phyloP scores from a whole-genome alignment of 2,113 vertebrate genomes.

The Paratilapia polleni region DNA sequence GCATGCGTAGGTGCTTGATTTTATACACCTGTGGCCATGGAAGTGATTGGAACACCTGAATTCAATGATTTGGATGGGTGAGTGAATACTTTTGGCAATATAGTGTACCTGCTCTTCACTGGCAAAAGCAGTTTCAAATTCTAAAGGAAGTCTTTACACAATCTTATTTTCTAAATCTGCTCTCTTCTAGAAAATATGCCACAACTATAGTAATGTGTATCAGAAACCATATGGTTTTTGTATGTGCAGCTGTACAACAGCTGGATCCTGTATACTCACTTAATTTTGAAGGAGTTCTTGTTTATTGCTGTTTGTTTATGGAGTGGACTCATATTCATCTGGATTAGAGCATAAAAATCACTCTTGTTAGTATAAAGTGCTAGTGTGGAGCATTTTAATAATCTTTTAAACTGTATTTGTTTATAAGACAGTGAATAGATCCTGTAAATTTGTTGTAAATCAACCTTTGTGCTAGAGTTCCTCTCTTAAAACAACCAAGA shows the following conservation, averaged over 20 bases:
- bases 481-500: background rate
- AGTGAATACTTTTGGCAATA: too few relatives aligned
- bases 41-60: too few relatives aligned
- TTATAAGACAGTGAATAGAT: background rate
- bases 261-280: constrained; percentile 54
- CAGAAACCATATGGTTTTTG: constrained; percentile 26
- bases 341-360: background rate
- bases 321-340: constrained; percentile 28
- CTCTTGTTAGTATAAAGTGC: background rate
- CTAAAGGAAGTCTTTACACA: background rate
- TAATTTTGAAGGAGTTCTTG: constrained; percentile 51
- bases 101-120: background rate
- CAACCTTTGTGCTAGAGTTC: background rate
- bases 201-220: constrained; percentile 2
- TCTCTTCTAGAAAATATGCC: background rate
- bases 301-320: constrained; percentile 42
- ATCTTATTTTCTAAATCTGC: background rate
- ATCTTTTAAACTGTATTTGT: background rate
- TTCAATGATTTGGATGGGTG: too few relatives aligned
- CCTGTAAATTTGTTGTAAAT: background rate
- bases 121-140: background rate
- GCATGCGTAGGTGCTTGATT: too few relatives aligned
- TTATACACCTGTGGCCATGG: too few relatives aligned
- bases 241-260: constrained; percentile 62
- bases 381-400: background rate